These are phyloP conservation scores for Spicauda simplicius DNA, from an alignment of 2,888 invertebrate species.

Conservation along the genomic window DNA sequence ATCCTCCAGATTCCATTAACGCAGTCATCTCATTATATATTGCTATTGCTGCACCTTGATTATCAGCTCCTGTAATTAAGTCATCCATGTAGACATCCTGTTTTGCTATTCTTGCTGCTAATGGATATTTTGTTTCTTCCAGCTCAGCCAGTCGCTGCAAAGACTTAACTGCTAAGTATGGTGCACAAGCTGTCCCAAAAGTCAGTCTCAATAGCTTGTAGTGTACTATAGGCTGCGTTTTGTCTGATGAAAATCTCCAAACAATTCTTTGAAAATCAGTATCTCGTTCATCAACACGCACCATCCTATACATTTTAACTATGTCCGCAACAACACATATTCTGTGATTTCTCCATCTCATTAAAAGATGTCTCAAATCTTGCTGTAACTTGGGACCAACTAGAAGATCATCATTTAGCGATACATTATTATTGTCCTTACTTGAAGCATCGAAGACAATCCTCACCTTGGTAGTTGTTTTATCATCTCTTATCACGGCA, in stretches of 20 bases:
- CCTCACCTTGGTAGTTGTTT: constrained; percentile 37
- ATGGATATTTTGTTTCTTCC: too few species aligned
- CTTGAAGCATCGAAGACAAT: constrained; percentile 39
- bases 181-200: constrained; percentile 44
- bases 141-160: too few species aligned
- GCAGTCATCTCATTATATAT: constrained; percentile 41
- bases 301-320: constrained; percentile 31
- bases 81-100: too few species aligned
- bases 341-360: constrained; percentile 27
- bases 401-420: constrained; percentile 36
- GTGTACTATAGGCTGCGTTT: too few species aligned
- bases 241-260: too few species aligned
- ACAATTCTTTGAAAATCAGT: constrained; percentile 31
- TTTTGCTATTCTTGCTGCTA: too few species aligned
- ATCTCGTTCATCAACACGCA: constrained; percentile 19
- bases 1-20: constrained; percentile 41
- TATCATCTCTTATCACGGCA: constrained; percentile 34
- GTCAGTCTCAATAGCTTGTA: too few species aligned
- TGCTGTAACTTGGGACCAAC: constrained; percentile 41
- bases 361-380: constrained; percentile 35
- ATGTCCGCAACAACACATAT: constrained; percentile 28
- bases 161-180: constrained; percentile 41
- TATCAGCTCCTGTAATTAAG: too few species aligned
- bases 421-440: constrained; percentile 29
- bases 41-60: too few species aligned